Conservation (phyloP, 1,140 invertebrate species). For the Dendroctonus valens region DNA sequence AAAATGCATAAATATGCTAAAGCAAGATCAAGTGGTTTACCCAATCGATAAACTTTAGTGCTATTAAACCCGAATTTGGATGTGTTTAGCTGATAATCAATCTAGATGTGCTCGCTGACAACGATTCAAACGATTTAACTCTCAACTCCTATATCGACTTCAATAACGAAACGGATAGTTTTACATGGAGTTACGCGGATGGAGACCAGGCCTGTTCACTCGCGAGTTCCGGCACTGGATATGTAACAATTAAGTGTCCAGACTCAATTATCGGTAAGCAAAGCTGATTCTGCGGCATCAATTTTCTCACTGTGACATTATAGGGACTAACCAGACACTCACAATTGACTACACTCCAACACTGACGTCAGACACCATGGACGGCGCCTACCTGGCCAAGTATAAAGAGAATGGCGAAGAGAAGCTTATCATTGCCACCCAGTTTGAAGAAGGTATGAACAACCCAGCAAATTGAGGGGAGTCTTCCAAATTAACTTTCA, state of each 20-base stretch:
- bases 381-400: neutral
- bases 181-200: too few relatives aligned
- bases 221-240: too few relatives aligned
- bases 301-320: too few relatives aligned
- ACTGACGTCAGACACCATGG: neutral
- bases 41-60: too few relatives aligned
- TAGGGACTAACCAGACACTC: slow-evolving; percentile 3
- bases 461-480: neutral
- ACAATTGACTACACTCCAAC: neutral
- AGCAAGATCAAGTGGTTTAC: too few relatives aligned
- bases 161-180: too few relatives aligned
- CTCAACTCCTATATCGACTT: neutral
- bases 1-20: too few relatives aligned
- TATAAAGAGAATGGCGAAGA: slow-evolving; percentile 1
- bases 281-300: neutral
- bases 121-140: neutral
- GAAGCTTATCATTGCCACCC: slow-evolving; percentile 56
- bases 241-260: too few relatives aligned
- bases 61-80: too few relatives aligned
- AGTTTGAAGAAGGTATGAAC: slow-evolving; percentile 63
- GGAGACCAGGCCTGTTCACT: too few relatives aligned
- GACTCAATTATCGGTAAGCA: too few relatives aligned
- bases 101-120: neutral
- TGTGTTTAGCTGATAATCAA: neutral
- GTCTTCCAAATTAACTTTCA: slow-evolving; percentile 41